phyloP scores from a whole-genome alignment of 2,113 vertebrate species.

The Rhipidura dahli region DNA sequence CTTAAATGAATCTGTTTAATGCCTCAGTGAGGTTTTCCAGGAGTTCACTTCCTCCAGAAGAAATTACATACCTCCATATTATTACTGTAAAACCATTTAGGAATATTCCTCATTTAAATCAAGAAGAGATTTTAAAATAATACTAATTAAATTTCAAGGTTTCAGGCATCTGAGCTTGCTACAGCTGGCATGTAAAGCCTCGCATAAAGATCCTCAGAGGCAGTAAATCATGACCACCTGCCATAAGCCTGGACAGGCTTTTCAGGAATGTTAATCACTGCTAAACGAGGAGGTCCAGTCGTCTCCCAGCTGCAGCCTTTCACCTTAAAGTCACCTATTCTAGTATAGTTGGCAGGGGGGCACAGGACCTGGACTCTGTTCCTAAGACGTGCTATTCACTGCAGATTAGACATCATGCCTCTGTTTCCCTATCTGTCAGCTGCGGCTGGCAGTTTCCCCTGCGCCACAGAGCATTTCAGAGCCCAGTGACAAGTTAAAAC shows the following conservation, averaged over 20 bases:
- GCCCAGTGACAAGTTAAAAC: not conserved
- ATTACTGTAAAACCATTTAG: not conserved
- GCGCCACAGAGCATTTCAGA: not conserved
- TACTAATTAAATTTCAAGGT: not conserved
- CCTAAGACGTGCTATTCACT: not conserved
- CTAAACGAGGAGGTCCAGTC: not conserved
- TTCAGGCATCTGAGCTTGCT: not conserved
- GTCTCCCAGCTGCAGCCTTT: not conserved
- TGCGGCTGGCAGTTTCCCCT: not conserved
- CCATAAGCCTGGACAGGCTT: not conserved
- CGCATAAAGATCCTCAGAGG: not conserved
- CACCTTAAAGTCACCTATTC: not conserved
- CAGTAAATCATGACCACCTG: not conserved
- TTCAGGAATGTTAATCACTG: not conserved
- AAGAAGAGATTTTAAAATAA: not conserved
- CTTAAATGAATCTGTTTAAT: not conserved
- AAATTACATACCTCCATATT: not conserved
- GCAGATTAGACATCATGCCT: not conserved
- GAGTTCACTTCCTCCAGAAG: not conserved
- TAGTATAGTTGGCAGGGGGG: not conserved
- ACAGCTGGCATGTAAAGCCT: not conserved
- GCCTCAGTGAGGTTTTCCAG: not conserved
- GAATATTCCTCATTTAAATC: not conserved
- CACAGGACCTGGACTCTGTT: not conserved
- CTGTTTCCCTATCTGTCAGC: not conserved